These are phyloP conservation scores for Sebastes itinus DNA, from an alignment of 2,797 vertebrate genomes.

Conservation along the genomic window DNA sequence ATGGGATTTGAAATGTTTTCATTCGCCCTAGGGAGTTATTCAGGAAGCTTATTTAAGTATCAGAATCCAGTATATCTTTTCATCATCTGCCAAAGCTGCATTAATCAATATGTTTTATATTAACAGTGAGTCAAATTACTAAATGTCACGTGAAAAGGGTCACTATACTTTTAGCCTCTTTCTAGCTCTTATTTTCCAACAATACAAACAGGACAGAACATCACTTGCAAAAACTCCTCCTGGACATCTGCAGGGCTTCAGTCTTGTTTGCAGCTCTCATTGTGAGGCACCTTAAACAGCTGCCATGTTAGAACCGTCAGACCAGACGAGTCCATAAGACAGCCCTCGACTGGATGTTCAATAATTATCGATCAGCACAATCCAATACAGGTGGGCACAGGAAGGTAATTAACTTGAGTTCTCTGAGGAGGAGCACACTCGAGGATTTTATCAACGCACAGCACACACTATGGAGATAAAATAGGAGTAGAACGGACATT, in stretches of 20 bases:
- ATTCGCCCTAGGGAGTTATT: neutral
- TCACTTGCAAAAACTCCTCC: neutral
- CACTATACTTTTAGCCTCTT: neutral
- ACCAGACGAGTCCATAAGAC: conserved; percentile 24
- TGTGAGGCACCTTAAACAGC: conserved; percentile 27
- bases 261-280: conserved; percentile 1
- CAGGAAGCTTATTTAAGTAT: neutral
- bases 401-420: conserved; percentile 48
- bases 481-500: too few relatives aligned
- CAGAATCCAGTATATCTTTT: neutral
- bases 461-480: too few relatives aligned
- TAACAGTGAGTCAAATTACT: neutral
- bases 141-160: neutral
- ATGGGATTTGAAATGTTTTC: conserved; percentile 1
- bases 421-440: conserved; percentile 17
- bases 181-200: neutral
- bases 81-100: neutral
- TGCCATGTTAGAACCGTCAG: conserved; percentile 10
- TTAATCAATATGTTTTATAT: conserved; percentile 8
- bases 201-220: neutral
- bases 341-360: conserved; percentile 39
- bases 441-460: neutral
- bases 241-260: neutral
- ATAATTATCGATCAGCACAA: conserved; percentile 68
- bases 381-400: conserved; percentile 48